Conservation (phyloP, 2,797 vertebrate genomes). For the Cottoperca gobio region DNA sequence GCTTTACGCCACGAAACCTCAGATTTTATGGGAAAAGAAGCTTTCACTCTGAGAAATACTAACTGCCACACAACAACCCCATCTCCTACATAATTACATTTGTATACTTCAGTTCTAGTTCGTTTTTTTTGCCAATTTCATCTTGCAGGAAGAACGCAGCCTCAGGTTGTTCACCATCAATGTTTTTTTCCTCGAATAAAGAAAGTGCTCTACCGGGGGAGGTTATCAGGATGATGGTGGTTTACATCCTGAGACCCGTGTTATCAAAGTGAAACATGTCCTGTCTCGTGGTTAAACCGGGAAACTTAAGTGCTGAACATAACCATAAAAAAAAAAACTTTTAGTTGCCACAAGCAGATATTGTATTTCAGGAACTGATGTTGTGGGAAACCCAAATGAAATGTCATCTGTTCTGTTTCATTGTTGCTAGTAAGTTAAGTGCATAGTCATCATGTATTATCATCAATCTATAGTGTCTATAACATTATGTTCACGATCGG, state of each 20-base stretch:
- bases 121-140: background rate
- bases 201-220: background rate
- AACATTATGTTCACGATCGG: no score
- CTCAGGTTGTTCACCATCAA: background rate
- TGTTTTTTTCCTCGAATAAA: background rate
- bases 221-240: no score
- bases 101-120: background rate
- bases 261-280: no score
- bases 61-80: background rate
- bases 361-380: background rate
- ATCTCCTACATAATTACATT: background rate
- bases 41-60: constrained; percentile 1
- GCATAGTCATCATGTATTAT: no score
- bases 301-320: no score
- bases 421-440: no score
- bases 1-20: background rate
- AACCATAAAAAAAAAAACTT: no score
- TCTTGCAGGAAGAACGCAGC: background rate
- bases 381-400: background rate
- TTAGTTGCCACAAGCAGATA: background rate
- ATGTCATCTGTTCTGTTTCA: no score
- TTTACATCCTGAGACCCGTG: no score
- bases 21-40: background rate
- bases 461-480: no score
- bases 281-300: no score